phyloP scores from a whole-genome alignment of 2,888 invertebrate genomes.

The Xanthia togata region DNA sequence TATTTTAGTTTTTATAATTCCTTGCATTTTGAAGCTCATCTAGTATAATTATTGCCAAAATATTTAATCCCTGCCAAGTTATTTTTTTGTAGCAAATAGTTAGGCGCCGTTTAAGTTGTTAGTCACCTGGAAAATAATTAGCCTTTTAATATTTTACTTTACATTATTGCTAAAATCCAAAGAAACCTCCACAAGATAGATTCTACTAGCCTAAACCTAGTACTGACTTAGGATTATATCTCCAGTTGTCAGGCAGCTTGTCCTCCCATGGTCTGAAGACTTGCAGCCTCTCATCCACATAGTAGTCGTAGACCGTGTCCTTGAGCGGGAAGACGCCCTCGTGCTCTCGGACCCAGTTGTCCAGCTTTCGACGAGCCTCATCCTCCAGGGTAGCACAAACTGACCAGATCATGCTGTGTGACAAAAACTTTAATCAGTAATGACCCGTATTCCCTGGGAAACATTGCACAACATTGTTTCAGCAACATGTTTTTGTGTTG shows the following conservation, averaged over 20 bases:
- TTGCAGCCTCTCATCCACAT: constrained; percentile 93
- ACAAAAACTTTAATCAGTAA: neutral
- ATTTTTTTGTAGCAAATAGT: too few relatives aligned
- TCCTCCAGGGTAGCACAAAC: constrained; percentile 95
- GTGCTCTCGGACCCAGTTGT: constrained; percentile 94
- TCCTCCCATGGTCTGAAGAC: constrained; percentile 95
- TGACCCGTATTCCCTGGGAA: neutral
- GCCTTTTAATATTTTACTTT: too few relatives aligned
- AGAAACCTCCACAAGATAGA: neutral
- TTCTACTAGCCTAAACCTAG: neutral
- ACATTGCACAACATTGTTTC: neutral
- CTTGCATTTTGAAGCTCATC: too few relatives aligned
- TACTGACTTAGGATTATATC: constrained; percentile 91
- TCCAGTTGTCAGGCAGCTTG: constrained; percentile 93
- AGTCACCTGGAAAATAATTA: too few relatives aligned
- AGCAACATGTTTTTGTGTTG: neutral
- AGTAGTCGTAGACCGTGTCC: constrained; percentile 97
- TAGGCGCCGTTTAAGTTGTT: too few relatives aligned
- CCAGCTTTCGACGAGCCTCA: constrained; percentile 94
- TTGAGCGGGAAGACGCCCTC: constrained; percentile 95
- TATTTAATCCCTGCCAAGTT: too few relatives aligned
- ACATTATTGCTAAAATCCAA: neutral
- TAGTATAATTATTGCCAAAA: too few relatives aligned
- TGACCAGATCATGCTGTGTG: constrained; percentile 94
- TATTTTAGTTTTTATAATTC: too few relatives aligned